A percentile compares a stretch with the other conserved stretches of the same genome.
Evolutionary conservation across 2,113 vertebrate genomes (phyloP).

Genomic region (Pogonocichla stellata): DNA sequence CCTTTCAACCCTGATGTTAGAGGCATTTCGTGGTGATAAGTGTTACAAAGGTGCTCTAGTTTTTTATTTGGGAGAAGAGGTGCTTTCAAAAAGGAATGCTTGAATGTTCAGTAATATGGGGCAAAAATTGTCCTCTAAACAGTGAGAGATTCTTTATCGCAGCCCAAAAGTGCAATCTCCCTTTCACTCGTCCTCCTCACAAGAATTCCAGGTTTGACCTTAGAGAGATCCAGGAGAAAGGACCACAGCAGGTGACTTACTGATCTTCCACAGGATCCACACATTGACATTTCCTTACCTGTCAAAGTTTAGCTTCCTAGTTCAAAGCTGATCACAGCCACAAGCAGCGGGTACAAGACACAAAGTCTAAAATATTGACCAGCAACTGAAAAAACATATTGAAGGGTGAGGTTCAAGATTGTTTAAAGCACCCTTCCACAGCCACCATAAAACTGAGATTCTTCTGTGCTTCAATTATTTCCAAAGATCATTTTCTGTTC

Average conservation of each 20-base stretch:
- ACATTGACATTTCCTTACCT: background rate
- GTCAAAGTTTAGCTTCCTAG: background rate
- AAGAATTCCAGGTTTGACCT: background rate
- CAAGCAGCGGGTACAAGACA: background rate
- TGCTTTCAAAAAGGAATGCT: background rate
- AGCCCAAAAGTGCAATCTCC: background rate
- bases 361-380: background rate
- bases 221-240: background rate
- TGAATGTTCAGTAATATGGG: fast-evolving
- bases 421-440: background rate
- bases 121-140: background rate
- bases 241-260: background rate
- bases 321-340: background rate
- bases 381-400: background rate
- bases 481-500: background rate
- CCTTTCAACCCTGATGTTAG: background rate
- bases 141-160: background rate
- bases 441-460: background rate
- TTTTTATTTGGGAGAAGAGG: background rate
- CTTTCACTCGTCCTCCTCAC: background rate
- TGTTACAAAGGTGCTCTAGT: background rate
- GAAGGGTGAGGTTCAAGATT: background rate
- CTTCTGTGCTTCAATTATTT: background rate
- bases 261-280: background rate
- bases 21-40: background rate